Evolutionary conservation across 2,113 vertebrate species (phyloP).

Genomic region (Prietella phreatophila): DNA sequence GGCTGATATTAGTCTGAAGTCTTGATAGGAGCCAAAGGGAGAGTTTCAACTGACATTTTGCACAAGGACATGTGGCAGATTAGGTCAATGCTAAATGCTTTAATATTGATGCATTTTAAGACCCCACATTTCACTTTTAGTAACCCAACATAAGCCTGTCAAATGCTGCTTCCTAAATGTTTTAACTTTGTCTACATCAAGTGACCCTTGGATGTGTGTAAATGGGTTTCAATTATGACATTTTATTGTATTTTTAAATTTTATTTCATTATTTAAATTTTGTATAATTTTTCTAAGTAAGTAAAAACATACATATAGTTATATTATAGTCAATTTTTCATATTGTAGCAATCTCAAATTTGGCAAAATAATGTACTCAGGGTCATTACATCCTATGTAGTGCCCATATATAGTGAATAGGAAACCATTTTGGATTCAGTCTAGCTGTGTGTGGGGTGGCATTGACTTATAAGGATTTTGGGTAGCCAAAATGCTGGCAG

Average conservation of each 20-base stretch:
- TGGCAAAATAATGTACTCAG: neutral
- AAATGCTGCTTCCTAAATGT: neutral
- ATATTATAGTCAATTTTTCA: neutral
- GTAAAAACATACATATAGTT: neutral
- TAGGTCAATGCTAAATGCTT: slow-evolving; percentile 7
- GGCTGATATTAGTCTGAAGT: neutral
- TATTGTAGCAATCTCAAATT: neutral
- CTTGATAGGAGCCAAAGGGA: neutral
- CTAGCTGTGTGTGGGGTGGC: neutral
- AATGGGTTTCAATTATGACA: neutral
- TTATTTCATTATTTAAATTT: neutral
- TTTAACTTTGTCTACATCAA: neutral
- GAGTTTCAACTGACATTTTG: slow-evolving; percentile 33
- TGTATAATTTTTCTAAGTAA: neutral
- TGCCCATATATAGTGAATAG: neutral
- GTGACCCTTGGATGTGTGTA: neutral
- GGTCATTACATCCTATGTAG: neutral
- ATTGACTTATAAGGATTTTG: neutral
- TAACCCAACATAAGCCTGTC: neutral
- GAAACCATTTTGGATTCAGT: neutral
- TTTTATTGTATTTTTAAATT: neutral
- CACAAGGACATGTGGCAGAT: slow-evolving; percentile 29
- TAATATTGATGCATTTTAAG: neutral
- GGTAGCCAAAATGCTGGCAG: neutral
- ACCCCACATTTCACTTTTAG: neutral